Percentiles rank a stretch among this genome's conserved stretches.
Conservation (phyloP, 2,113 vertebrate species). For the Bostrychus sinensis region DNA sequence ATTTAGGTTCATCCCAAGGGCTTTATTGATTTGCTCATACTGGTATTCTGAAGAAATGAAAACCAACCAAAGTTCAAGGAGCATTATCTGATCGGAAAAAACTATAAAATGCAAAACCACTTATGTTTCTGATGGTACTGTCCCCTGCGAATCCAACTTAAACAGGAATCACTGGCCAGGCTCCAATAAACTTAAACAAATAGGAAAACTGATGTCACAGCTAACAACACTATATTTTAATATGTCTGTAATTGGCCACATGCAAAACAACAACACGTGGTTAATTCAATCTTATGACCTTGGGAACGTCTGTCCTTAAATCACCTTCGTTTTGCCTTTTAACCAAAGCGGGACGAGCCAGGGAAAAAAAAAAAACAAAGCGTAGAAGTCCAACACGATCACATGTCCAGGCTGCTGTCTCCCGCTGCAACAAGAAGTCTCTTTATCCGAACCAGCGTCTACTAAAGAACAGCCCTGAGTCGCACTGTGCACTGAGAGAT, state of each 20-base stretch:
- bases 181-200: not conserved
- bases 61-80: not conserved
- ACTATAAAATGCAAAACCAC: not conserved
- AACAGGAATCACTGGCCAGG: no score
- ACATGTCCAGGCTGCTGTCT: constrained; percentile 41
- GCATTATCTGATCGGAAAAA: not conserved
- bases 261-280: not conserved
- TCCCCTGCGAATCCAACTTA: no score
- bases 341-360: constrained; percentile 8
- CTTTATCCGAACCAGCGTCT: constrained; percentile 39
- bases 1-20: no score
- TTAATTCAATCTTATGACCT: constrained; percentile 9
- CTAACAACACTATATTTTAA: no score
- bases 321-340: constrained; percentile 9
- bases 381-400: constrained; percentile 20
- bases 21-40: no score
- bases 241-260: not conserved
- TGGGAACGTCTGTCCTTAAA: not conserved
- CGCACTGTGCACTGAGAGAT: not conserved
- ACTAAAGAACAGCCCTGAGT: not conserved
- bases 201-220: not conserved
- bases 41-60: not conserved
- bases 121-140: not conserved
- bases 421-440: constrained; percentile 41
- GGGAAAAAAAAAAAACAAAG: constrained; percentile 4